These are phyloP conservation scores for Sebastes schlegelii DNA, from an alignment of 2,113 vertebrate species.

Conservation along the genomic window DNA sequence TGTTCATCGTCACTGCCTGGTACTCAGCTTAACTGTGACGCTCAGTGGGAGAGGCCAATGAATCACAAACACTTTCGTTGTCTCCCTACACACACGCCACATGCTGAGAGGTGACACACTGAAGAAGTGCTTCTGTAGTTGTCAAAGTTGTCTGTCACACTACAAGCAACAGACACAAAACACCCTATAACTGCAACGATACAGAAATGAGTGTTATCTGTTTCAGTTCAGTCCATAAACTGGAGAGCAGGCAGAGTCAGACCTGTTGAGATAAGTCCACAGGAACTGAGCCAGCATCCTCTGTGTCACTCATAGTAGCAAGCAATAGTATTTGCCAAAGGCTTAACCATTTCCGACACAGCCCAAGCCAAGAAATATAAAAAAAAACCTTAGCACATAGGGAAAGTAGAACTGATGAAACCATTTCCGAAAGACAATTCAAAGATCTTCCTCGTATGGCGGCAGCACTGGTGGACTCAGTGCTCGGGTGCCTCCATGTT, in stretches of 20 bases:
- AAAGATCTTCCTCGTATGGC: background rate
- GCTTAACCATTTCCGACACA: background rate
- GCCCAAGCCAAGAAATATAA: background rate
- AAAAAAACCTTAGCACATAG: background rate
- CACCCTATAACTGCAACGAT: background rate
- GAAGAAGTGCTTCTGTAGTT: background rate
- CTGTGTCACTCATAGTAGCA: background rate
- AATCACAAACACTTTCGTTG: background rate
- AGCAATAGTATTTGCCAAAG: background rate
- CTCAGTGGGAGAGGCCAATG: background rate
- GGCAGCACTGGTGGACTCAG: background rate
- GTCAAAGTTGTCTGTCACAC: background rate
- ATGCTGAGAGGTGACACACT: background rate
- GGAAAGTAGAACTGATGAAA: too few relatives aligned
- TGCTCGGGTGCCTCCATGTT: too few relatives aligned
- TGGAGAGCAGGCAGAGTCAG: background rate
- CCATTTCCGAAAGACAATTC: background rate
- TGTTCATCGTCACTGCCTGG: background rate
- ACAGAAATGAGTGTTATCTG: constrained; percentile 7
- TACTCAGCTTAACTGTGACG: background rate
- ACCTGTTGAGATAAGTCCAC: constrained; percentile 46
- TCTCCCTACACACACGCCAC: background rate
- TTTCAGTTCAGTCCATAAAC: constrained; percentile 18
- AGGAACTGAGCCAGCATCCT: constrained; percentile 69
- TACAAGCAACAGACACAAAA: constrained; percentile 7